These are phyloP conservation scores for Drosophila malerkotliana DNA, from an alignment of 1,140 invertebrate genomes.

Conservation along the genomic window DNA sequence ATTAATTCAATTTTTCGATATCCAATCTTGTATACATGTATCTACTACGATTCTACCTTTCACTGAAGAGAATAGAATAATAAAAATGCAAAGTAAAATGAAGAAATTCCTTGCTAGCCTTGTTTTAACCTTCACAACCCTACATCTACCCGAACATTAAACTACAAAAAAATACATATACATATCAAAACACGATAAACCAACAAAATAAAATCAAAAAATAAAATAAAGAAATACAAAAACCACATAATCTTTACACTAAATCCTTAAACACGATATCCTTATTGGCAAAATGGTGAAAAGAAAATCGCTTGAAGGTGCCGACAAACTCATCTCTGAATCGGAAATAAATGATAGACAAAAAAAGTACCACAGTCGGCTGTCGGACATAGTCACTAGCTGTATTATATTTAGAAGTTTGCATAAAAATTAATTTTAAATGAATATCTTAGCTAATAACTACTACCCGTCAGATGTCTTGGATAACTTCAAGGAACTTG, in stretches of 20 bases:
- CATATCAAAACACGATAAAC: neutral
- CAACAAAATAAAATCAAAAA: neutral
- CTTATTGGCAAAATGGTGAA: too few species aligned
- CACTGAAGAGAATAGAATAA: neutral
- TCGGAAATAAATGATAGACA: slow-evolving; percentile 7
- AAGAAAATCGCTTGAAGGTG: too few species aligned
- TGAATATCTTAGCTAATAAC: too few species aligned
- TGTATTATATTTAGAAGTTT: slow-evolving; percentile 17
- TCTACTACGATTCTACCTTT: neutral
- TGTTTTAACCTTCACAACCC: neutral
- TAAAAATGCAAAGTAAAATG: neutral
- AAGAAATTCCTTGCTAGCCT: neutral
- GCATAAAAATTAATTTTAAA: neutral
- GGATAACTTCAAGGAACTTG: slow-evolving; percentile 3
- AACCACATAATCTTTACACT: neutral
- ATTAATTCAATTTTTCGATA: neutral
- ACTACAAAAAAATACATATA: neutral
- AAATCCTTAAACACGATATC: too few species aligned
- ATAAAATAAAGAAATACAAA: neutral
- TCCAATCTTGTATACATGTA: neutral
- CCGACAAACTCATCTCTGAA: slow-evolving; percentile 1
- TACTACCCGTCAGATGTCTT: slow-evolving; percentile 9
- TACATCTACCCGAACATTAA: neutral
- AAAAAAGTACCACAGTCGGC: neutral
- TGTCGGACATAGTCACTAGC: slow-evolving; percentile 12